Evolutionary conservation across 2,797 vertebrate species (phyloP).

Genomic region (Enteromius thamalakanensis): DNA sequence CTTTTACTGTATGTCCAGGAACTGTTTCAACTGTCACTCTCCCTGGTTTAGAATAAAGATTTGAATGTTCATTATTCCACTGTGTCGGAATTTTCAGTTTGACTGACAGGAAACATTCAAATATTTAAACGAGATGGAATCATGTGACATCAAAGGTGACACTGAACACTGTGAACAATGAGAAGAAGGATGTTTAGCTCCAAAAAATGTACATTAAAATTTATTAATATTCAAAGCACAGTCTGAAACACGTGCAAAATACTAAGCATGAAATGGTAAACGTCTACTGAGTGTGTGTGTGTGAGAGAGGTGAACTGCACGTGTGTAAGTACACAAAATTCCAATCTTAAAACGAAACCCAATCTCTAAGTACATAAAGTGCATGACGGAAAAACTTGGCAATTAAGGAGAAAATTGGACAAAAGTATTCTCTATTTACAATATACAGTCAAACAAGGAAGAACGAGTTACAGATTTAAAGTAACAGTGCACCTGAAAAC

Average conservation of each 20-base stretch:
- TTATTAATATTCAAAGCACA: slow-evolving; percentile 65
- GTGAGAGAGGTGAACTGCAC: not conserved
- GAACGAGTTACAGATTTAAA: slow-evolving; percentile 20
- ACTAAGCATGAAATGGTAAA: slow-evolving; percentile 57
- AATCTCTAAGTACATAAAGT: slow-evolving; percentile 44
- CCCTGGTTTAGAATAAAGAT: not conserved
- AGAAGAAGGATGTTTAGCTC: not conserved
- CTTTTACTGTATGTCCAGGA: not conserved
- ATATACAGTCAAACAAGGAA: slow-evolving; percentile 48
- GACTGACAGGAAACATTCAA: not conserved
- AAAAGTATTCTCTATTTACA: slow-evolving; percentile 57
- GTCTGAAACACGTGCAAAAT: slow-evolving; percentile 68
- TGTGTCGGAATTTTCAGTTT: not conserved
- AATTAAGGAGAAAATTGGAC: slow-evolving; percentile 36
- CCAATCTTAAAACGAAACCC: slow-evolving; percentile 1
- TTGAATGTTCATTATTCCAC: not conserved
- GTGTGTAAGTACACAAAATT: slow-evolving; percentile 23
- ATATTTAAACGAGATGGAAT: slow-evolving; percentile 4
- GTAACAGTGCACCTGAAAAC: not conserved
- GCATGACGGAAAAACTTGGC: slow-evolving; percentile 36
- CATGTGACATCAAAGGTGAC: not conserved
- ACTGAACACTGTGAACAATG: not conserved
- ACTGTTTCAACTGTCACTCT: not conserved
- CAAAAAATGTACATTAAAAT: slow-evolving; percentile 59
- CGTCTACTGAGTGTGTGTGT: slow-evolving; percentile 10